Evolutionary conservation across 2,797 vertebrate genomes (phyloP).

Genomic region (Falco peregrinus): DNA sequence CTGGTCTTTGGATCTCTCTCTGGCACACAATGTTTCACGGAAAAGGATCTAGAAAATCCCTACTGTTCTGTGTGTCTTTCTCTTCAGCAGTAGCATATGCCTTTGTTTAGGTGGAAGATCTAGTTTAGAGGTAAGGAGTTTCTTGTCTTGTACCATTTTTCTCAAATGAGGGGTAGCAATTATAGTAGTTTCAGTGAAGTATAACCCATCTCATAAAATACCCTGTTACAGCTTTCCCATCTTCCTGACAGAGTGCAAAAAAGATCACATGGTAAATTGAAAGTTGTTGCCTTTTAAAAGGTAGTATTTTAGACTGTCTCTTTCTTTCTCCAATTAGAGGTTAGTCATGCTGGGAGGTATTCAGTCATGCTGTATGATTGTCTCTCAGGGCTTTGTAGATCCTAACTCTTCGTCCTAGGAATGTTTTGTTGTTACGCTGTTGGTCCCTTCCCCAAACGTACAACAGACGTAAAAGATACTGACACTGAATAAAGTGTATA

Average conservation of each 20-base stretch:
- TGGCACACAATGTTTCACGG: not conserved
- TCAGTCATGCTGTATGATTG: not conserved
- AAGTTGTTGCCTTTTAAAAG: not conserved
- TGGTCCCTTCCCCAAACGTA: not conserved
- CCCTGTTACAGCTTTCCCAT: not conserved
- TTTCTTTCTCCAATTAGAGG: not conserved
- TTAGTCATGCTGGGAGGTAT: not conserved
- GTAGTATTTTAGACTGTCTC: not conserved
- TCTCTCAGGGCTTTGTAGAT: not conserved
- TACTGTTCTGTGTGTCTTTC: not conserved
- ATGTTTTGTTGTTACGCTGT: fast-evolving
- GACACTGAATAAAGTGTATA: not conserved
- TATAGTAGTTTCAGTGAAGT: not conserved
- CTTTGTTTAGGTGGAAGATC: not conserved
- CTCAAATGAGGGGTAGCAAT: not conserved
- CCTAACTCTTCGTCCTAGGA: not conserved
- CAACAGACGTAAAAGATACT: not conserved
- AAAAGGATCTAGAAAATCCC: not conserved
- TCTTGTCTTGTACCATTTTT: not conserved
- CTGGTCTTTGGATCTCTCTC: not conserved
- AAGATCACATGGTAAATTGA: not conserved
- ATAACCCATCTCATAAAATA: not conserved
- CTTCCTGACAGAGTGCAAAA: not conserved
- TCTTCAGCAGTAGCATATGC: not conserved
- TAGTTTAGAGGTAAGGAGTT: not conserved